Evolutionary conservation across 2,888 invertebrate species (phyloP).

Genomic region (Plagiodera versicolora): DNA sequence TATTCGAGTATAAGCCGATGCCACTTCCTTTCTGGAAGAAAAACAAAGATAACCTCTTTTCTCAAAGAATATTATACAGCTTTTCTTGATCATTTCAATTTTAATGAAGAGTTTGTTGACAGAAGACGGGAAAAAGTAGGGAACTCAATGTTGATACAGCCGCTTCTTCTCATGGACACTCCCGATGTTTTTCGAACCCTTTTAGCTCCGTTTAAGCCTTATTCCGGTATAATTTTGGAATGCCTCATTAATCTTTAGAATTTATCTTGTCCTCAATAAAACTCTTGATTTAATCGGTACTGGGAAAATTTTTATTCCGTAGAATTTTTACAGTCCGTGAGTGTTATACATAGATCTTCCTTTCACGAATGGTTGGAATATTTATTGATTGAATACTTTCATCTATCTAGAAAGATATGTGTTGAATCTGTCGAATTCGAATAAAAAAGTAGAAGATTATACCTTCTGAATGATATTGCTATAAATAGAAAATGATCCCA

Average conservation of each 20-base stretch:
- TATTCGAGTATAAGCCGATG: neutral
- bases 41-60: neutral
- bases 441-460: no score
- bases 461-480: no score
- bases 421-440: no score
- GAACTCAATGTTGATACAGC: conserved; percentile 42
- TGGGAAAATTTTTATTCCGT: neutral
- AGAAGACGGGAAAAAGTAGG: conserved; percentile 27
- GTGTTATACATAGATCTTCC: no score
- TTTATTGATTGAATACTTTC: no score
- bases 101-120: conserved; percentile 15
- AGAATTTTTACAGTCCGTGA: no score
- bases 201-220: conserved; percentile 23
- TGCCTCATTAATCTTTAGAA: conserved; percentile 1
- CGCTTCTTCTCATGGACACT: conserved; percentile 40
- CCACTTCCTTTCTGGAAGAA: neutral
- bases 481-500: no score
- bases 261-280: neutral
- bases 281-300: neutral
- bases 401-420: no score
- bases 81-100: conserved; percentile 29
- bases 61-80: conserved; percentile 18
- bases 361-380: no score
- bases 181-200: conserved; percentile 39
- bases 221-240: conserved; percentile 8